These are phyloP conservation scores for Henricia sp. DNA, from an alignment of 53 echinoderm and acorn worm species.

Conservation along the genomic window DNA sequence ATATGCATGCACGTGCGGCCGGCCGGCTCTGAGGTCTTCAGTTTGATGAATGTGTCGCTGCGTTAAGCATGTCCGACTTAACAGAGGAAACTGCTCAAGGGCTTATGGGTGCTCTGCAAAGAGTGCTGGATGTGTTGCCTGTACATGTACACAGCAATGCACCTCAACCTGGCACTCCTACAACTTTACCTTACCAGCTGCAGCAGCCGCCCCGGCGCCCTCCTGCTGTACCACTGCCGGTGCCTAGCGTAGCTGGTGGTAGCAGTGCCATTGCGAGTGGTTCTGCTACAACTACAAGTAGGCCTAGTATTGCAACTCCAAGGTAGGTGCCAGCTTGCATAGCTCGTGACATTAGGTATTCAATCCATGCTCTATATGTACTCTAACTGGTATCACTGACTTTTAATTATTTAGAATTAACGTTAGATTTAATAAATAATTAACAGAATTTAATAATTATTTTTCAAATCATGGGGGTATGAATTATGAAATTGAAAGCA, in stretches of 20 bases:
- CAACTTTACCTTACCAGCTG: neutral
- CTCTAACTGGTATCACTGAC: too few species aligned
- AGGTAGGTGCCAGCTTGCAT: too few species aligned
- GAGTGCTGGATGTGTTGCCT: slow-evolving; percentile 20
- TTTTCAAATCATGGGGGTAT: too few species aligned
- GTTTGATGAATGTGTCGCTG: neutral
- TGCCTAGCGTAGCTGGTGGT: neutral
- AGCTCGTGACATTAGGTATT: too few species aligned
- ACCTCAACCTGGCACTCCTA: neutral
- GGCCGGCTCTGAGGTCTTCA: neutral
- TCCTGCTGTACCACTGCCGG: neutral
- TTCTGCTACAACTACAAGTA: too few species aligned
- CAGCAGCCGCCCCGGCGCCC: slow-evolving; percentile 25
- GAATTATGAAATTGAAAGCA: too few species aligned
- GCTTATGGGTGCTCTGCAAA: slow-evolving; percentile 8
- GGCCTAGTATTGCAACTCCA: too few species aligned
- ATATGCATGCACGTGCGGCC: neutral
- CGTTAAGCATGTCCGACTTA: neutral
- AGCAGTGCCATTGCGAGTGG: neutral
- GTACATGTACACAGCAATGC: too few species aligned
- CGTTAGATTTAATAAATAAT: too few species aligned
- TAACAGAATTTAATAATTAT: too few species aligned
- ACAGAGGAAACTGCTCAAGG: slow-evolving; percentile 7
- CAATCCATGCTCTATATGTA: too few species aligned
- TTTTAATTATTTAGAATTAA: too few species aligned